A percentile compares a stretch with the other conserved stretches of the same genome.
Conservation (phyloP, 2,888 invertebrate genomes). For the Agrochola macilenta region DNA sequence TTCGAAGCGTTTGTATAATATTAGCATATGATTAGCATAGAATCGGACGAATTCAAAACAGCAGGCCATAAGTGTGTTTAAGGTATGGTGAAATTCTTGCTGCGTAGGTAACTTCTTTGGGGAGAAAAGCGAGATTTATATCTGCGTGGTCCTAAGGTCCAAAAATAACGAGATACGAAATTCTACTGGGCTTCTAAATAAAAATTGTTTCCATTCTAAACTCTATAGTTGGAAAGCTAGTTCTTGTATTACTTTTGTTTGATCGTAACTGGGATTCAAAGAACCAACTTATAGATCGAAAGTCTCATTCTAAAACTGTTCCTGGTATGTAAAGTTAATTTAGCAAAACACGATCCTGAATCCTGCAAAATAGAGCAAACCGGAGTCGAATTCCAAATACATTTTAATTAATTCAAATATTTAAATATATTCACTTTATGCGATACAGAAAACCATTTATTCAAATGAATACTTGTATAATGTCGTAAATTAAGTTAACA, state of each 20-base stretch:
- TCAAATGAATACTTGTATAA: slow-evolving; percentile 38
- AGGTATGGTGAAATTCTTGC: slow-evolving; percentile 14
- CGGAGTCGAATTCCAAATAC: slow-evolving; percentile 12
- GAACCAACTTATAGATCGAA: slow-evolving; percentile 19
- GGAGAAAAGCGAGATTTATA: slow-evolving; percentile 25
- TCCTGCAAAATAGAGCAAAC: slow-evolving; percentile 13
- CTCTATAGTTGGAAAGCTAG: not conserved
- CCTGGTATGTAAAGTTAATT: slow-evolving; percentile 30
- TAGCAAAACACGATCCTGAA: slow-evolving; percentile 19
- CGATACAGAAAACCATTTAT: slow-evolving; percentile 46
- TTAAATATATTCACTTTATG: slow-evolving; percentile 49
- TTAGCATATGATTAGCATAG: slow-evolving; percentile 37
- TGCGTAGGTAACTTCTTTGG: slow-evolving; percentile 11
- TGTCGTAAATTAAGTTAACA: slow-evolving; percentile 57
- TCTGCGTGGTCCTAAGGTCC: not conserved
- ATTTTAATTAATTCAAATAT: slow-evolving; percentile 51
- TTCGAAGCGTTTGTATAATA: slow-evolving; percentile 18
- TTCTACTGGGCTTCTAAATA: not conserved
- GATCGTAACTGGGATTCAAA: not conserved
- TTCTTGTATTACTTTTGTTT: slow-evolving; percentile 2
- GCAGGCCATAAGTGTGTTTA: not conserved
- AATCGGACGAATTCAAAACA: slow-evolving; percentile 5
- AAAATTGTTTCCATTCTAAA: not conserved
- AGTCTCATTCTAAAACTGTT: slow-evolving; percentile 13
- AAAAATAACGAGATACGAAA: slow-evolving; percentile 6